Evolutionary conservation across 2,888 invertebrate genomes (phyloP).

Genomic region (Ornithoptera priamus): DNA sequence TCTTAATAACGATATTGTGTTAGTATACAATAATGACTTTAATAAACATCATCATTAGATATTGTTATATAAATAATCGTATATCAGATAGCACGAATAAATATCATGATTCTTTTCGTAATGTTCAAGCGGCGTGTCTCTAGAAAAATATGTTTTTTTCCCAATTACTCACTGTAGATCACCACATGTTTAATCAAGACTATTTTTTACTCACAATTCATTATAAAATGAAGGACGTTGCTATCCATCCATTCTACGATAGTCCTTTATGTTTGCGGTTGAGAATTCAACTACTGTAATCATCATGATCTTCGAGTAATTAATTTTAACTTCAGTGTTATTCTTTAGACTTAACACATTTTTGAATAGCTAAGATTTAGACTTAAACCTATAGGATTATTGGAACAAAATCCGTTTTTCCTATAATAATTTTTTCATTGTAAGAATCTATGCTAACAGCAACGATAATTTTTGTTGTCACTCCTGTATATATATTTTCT

Average conservation of each 20-base stretch:
- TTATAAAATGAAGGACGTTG: conserved; percentile 10
- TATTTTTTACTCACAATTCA: conserved; percentile 12
- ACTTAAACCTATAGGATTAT: too few relatives aligned
- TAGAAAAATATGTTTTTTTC: conserved; percentile 1
- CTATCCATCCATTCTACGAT: neutral
- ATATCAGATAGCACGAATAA: neutral
- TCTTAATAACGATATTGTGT: neutral
- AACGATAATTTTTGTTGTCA: too few relatives aligned
- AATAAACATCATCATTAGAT: neutral
- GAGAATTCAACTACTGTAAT: neutral
- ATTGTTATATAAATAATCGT: neutral
- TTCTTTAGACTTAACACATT: neutral
- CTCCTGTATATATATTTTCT: too few relatives aligned
- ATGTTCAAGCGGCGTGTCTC: neutral
- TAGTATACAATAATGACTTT: neutral
- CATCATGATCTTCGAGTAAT: neutral
- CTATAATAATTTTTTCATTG: too few relatives aligned
- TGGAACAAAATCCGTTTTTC: too few relatives aligned
- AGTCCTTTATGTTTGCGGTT: neutral
- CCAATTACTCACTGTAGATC: neutral
- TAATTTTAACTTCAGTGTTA: neutral
- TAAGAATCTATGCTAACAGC: too few relatives aligned
- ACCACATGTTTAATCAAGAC: conserved; percentile 2
- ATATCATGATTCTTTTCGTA: neutral
- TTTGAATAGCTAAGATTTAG: neutral